A percentile compares a stretch with the other conserved stretches of the same genome.
Conservation (phyloP, 2,888 invertebrate species). For the Willowsia nigromaculata region DNA sequence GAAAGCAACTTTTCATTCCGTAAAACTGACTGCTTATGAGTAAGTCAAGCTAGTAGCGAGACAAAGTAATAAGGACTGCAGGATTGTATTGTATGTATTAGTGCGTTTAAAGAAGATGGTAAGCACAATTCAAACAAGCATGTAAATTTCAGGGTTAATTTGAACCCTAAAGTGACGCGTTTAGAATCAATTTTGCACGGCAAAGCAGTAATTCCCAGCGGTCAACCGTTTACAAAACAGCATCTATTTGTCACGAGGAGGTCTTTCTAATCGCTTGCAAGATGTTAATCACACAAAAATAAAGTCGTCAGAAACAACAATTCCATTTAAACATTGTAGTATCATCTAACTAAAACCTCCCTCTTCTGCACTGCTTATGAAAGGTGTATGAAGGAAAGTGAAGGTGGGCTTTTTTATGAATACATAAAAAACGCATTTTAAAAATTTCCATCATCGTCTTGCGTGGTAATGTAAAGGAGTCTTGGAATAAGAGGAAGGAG, state of each 20-base stretch:
- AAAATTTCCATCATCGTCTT: neutral
- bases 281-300: conserved; percentile 29
- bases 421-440: no score
- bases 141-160: conserved; percentile 27
- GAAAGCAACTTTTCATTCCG: neutral
- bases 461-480: conserved; percentile 9
- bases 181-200: conserved; percentile 36
- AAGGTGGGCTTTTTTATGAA: conserved; percentile 50
- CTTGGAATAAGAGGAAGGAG: neutral
- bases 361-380: neutral
- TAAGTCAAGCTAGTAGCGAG: no score
- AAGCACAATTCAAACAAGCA: conserved; percentile 22
- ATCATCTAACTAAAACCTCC: neutral
- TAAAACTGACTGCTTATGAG: neutral
- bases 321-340: neutral
- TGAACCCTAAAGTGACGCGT: conserved; percentile 33
- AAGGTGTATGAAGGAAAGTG: conserved; percentile 16
- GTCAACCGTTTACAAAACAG: conserved; percentile 34
- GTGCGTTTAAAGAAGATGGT: no score
- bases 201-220: conserved; percentile 31
- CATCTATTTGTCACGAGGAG: conserved; percentile 48
- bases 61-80: no score
- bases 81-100: no score
- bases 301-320: conserved; percentile 37
- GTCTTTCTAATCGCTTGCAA: conserved; percentile 41